These are phyloP conservation scores for Thunnus thynnus DNA, from an alignment of 2,113 vertebrate species.

Conservation along the genomic window DNA sequence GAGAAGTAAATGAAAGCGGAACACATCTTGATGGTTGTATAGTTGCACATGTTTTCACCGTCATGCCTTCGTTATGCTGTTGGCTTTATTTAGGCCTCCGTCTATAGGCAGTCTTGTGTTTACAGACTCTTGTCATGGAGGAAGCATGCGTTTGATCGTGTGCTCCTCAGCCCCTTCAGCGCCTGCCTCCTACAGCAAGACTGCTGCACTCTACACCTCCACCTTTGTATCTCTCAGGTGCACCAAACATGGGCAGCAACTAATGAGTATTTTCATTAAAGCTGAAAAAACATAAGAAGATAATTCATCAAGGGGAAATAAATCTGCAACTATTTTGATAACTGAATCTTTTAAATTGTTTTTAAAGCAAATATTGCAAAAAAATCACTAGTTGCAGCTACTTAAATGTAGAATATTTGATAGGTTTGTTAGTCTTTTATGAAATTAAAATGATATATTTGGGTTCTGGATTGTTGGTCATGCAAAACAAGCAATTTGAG, in stretches of 20 bases:
- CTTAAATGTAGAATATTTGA: too few relatives aligned
- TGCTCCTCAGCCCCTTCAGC: background rate
- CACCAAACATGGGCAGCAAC: background rate
- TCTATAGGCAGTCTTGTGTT: background rate
- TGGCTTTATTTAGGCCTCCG: background rate
- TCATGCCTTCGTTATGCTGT: background rate
- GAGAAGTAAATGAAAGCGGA: background rate
- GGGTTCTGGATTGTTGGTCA: too few relatives aligned
- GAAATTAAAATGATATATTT: too few relatives aligned
- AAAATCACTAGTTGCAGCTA: too few relatives aligned
- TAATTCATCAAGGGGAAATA: too few relatives aligned
- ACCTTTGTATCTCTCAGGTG: background rate
- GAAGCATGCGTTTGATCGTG: conserved; percentile 36
- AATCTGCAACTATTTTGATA: too few relatives aligned
- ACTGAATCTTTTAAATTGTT: too few relatives aligned
- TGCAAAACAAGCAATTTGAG: too few relatives aligned
- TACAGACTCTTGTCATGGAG: conserved; percentile 19
- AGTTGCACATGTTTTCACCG: too few relatives aligned
- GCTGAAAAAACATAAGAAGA: background rate
- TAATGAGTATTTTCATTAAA: background rate
- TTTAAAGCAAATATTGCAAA: too few relatives aligned
- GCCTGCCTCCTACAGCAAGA: background rate
- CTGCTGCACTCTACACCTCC: background rate
- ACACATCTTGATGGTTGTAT: too few relatives aligned
- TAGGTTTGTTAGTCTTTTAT: too few relatives aligned